A percentile compares a stretch with the other conserved stretches of the same genome.
Evolutionary conservation across 2,113 vertebrate species (phyloP).

Genomic region (Crotophaga sulcirostris): DNA sequence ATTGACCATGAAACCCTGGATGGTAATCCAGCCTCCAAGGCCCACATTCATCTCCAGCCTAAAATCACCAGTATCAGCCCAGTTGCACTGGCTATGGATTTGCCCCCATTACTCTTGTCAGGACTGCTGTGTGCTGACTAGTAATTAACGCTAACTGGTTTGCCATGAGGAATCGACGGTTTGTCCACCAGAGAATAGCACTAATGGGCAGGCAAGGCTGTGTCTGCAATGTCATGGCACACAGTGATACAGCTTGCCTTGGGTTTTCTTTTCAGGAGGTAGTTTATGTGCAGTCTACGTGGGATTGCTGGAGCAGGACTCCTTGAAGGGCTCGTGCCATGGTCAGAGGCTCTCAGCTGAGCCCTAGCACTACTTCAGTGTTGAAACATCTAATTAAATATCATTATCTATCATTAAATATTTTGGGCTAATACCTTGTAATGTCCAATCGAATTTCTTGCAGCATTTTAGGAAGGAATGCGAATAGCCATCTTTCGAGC

Average conservation of each 20-base stretch:
- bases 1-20: not conserved
- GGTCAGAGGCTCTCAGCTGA: not conserved
- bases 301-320: not conserved
- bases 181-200: not conserved
- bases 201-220: not conserved
- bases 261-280: not conserved
- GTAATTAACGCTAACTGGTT: not conserved
- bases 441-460: not conserved
- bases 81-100: not conserved
- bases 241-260: not conserved
- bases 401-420: not conserved
- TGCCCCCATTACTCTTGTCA: not conserved
- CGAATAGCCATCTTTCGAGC: rapidly evolving
- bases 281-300: not conserved
- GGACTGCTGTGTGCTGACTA: not conserved
- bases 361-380: not conserved
- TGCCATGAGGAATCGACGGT: not conserved
- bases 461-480: not conserved
- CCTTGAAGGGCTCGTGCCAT: not conserved
- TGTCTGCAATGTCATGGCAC: not conserved
- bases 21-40: not conserved
- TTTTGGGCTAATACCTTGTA: not conserved
- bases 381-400: not conserved
- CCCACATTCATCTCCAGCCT: not conserved
- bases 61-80: not conserved